phyloP scores from a whole-genome alignment of 2,797 vertebrate genomes.

The Crenuchus spilurus region DNA sequence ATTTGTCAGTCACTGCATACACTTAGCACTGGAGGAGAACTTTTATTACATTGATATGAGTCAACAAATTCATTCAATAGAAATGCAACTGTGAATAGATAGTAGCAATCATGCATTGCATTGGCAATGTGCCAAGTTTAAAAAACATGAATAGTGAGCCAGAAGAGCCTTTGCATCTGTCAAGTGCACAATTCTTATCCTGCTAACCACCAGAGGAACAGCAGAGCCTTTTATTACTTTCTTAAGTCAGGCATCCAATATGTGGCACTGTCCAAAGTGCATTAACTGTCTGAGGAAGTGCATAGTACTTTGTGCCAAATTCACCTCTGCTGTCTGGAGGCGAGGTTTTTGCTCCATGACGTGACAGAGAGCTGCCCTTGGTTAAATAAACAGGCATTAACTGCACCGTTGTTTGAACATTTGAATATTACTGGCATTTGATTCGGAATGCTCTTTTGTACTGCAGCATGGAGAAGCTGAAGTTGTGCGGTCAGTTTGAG shows the following conservation, averaged over 20 bases:
- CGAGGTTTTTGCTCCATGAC: background rate
- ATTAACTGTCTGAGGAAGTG: slow-evolving; percentile 5
- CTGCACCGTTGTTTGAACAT: background rate
- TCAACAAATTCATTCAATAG: background rate
- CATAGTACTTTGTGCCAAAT: background rate
- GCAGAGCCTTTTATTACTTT: slow-evolving; percentile 8
- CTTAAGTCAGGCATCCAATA: background rate
- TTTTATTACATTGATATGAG: background rate
- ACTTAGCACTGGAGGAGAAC: too few relatives aligned
- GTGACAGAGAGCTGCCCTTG: background rate
- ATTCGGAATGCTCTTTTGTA: background rate
- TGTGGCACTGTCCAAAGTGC: slow-evolving; percentile 32
- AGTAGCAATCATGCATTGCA: background rate
- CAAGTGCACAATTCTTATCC: background rate
- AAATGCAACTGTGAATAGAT: background rate
- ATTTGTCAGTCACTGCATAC: too few relatives aligned
- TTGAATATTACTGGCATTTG: background rate
- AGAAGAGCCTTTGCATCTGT: background rate
- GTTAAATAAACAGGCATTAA: background rate
- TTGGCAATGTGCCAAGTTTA: background rate
- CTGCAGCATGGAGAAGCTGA: background rate
- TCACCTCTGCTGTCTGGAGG: background rate
- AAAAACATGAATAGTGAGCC: background rate
- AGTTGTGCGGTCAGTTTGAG: too few relatives aligned
- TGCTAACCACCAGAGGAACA: background rate